A percentile compares a stretch with the other conserved stretches of the same genome.
Evolutionary conservation across 1,140 invertebrate species (phyloP).

Genomic region (Dendrolimus punctatus): DNA sequence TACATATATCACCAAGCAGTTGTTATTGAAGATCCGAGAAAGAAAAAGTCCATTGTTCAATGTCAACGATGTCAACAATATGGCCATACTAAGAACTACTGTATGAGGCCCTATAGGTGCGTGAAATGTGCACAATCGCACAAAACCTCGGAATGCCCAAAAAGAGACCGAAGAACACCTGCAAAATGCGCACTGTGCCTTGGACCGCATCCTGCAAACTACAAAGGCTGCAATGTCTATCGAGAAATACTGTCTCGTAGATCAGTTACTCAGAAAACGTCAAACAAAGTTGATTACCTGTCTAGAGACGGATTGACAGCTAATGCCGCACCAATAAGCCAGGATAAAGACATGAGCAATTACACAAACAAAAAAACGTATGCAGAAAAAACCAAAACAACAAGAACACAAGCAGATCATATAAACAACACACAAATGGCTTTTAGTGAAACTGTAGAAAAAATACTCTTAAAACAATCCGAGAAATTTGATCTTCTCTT

Average conservation of each 20-base stretch:
- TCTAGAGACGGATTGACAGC: not conserved
- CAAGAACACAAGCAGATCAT: not conserved
- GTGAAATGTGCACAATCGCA: not conserved
- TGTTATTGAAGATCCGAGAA: slow-evolving; percentile 1
- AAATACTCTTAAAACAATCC: not conserved
- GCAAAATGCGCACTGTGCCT: not conserved
- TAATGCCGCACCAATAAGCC: no score
- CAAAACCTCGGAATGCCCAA: not conserved
- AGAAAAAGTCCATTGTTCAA: not conserved
- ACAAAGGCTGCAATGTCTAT: not conserved
- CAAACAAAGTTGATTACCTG: not conserved
- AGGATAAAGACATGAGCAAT: no score
- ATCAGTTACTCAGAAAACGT: not conserved
- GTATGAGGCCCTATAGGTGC: slow-evolving; percentile 2
- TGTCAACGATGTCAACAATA: slow-evolving; percentile 4
- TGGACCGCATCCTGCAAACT: not conserved
- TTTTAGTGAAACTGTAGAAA: not conserved
- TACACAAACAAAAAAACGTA: not conserved
- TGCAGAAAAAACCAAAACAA: not conserved
- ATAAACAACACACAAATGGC: not conserved
- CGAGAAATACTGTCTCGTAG: not conserved
- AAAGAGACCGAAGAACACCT: not conserved
- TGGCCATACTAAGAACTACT: slow-evolving; percentile 3
- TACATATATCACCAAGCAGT: slow-evolving; percentile 1
- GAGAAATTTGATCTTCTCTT: slow-evolving; percentile 1